Evolutionary conservation across 2,113 vertebrate species (phyloP).

Genomic region (Apistogramma diplotaenia): DNA sequence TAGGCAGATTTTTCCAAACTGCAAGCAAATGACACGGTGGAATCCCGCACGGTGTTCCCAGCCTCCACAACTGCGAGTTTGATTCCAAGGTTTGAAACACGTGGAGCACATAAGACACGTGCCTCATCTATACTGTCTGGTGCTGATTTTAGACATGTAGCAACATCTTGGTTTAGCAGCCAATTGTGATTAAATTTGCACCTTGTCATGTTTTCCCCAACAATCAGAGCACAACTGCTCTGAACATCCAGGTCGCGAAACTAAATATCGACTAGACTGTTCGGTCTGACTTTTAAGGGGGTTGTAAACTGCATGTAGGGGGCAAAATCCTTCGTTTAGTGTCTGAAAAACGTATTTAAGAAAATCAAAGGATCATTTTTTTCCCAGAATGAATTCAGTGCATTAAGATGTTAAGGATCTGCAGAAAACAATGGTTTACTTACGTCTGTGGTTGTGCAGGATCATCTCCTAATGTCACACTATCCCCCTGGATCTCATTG

Average conservation of each 20-base stretch:
- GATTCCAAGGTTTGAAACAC: not conserved
- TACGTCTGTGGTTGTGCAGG: slow-evolving; percentile 98
- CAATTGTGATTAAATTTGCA: not conserved
- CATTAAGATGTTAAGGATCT: not conserved
- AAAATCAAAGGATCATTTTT: rapidly evolving
- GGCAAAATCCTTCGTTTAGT: not conserved
- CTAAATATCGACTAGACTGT: too few relatives aligned
- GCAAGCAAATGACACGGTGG: too few relatives aligned
- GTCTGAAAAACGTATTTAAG: not conserved
- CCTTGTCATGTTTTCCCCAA: not conserved
- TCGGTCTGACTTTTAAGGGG: too few relatives aligned
- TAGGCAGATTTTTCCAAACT: too few relatives aligned
- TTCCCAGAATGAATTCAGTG: not conserved
- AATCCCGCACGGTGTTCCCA: too few relatives aligned
- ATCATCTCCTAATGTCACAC: slow-evolving; percentile 97
- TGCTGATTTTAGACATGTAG: not conserved
- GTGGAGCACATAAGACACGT: too few relatives aligned
- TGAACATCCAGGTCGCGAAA: too few relatives aligned
- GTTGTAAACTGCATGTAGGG: too few relatives aligned
- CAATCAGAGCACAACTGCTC: too few relatives aligned
- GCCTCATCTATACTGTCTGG: not conserved
- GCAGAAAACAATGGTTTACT: slow-evolving; percentile 61
- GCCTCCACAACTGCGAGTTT: too few relatives aligned
- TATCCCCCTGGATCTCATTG: slow-evolving; percentile 99
- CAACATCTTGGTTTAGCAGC: not conserved